Conservation (phyloP, 2,888 invertebrate genomes). For the Mystacides longicornis region DNA sequence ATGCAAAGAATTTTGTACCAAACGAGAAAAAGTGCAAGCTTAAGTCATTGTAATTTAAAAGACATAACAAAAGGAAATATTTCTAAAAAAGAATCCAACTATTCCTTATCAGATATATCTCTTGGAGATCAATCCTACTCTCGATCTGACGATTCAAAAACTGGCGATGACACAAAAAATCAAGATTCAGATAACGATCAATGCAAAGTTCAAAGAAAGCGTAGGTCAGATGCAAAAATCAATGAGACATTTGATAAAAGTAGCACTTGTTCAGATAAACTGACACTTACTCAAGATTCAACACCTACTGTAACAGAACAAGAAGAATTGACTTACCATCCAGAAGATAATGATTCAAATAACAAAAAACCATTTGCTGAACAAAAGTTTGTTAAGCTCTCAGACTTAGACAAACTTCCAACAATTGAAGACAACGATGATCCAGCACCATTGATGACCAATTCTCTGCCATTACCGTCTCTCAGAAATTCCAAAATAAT, state of each 20-base stretch:
- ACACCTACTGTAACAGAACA: conserved; percentile 12
- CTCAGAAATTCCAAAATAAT: conserved; percentile 28
- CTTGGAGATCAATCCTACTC: conserved; percentile 10
- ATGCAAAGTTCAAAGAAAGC: not conserved
- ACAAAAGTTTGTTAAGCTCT: conserved; percentile 59
- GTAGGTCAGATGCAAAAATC: conserved; percentile 10
- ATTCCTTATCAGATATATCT: conserved; percentile 13
- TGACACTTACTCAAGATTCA: conserved; percentile 10
- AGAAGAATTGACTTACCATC: conserved; percentile 15
- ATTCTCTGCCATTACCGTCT: conserved; percentile 45
- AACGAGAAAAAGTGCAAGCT: conserved; percentile 11
- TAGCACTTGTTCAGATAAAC: conserved; percentile 14
- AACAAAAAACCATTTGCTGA: not conserved
- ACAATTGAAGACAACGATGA: conserved; percentile 60
- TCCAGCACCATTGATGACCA: conserved; percentile 59
- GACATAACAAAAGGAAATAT: not conserved
- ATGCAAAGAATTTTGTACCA: conserved; percentile 7
- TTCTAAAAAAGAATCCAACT: conserved; percentile 12
- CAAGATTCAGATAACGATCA: conserved; percentile 1
- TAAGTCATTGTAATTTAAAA: conserved; percentile 8
- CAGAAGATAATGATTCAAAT: not conserved
- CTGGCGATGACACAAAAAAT: conserved; percentile 2
- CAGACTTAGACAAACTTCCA: conserved; percentile 66
- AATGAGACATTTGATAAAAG: conserved; percentile 17
- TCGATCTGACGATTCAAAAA: conserved; percentile 9